Evolutionary conservation across 2,113 vertebrate species (phyloP), one percentile per base, ranked within the genome.

Genomic region (Heterotis niloticus): DNA sequence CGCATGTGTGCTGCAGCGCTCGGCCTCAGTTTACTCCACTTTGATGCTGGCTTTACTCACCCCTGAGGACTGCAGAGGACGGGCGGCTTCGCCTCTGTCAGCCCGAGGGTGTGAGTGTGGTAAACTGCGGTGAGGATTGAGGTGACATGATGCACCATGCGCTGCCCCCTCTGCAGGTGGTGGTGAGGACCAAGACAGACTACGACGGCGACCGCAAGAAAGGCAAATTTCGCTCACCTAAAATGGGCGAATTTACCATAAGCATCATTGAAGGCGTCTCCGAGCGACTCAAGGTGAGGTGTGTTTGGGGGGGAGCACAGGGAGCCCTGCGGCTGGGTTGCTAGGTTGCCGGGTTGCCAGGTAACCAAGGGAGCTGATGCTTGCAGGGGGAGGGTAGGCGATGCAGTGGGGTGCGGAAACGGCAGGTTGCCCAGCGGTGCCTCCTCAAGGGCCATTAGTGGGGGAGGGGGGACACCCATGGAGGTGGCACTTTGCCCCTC

Each of bases 111-210:
- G 34, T 44, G 34, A 4, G 34, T 44, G 34, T 7, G 34, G 34
- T 44, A 44, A 44, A 44, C 34, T 7, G 34, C 34, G 34, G 34
- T 44, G n/a, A n/a, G n/a, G n/a, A n/a, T n/a, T n/a, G n/a, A n/a
- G n/a, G n/a, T n/a, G 34, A 44, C 34, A 7, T 44, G 34, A 44
- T 7, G 7, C 34, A 2, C 34, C 34, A 4, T 44, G 34, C 34
- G 34, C 34, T 44, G 34, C 34, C 34, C 34, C 34, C 34, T 4
- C 34, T 75, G 65, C 84, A 98, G 96, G 95, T 98, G 89, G 94
- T 98, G 78, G 96, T 98, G 84, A 98, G 96, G 91, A 98, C 96
- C 0, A 97, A 96, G 91, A 95, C 96, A 0, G 96, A 98, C 29
- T 98, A 97, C 85, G 95, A 96, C 64, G 93, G 93, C 0, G 95